Percentiles rank a stretch among this genome's conserved stretches.
Conservation (phyloP, 2,888 invertebrate genomes). For the Patella ulyssiponensis region DNA sequence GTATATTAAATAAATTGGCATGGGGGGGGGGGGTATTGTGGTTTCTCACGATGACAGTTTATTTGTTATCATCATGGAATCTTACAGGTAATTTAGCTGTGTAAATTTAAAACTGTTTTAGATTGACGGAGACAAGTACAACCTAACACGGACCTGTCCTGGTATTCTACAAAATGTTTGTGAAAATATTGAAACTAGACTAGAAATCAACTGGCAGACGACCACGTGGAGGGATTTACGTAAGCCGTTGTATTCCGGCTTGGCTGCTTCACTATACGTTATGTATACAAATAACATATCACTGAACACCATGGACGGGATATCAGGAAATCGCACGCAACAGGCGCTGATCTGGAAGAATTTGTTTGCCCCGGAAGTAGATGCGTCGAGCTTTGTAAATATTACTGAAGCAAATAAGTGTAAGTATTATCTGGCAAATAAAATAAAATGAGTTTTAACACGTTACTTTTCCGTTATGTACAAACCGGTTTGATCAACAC, state of each 20-base stretch:
- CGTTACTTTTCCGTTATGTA: too few species aligned
- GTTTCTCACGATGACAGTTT: too few species aligned
- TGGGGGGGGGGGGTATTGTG: too few species aligned
- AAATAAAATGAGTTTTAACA: too few species aligned
- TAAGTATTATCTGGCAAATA: too few species aligned
- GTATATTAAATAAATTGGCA: too few species aligned
- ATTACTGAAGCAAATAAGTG: too few species aligned
- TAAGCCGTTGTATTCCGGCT: constrained; percentile 36
- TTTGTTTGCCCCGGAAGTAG: constrained; percentile 4
- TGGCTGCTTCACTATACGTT: constrained; percentile 30
- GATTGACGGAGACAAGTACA: constrained; percentile 11
- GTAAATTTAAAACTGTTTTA: too few species aligned
- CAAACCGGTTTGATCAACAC: too few species aligned
- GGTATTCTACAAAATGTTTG: constrained; percentile 15
- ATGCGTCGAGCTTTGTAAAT: too few species aligned
- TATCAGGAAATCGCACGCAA: neutral
- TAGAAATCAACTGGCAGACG: constrained; percentile 29
- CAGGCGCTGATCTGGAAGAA: constrained; percentile 26
- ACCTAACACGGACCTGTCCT: constrained; percentile 19
- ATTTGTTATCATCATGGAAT: too few species aligned
- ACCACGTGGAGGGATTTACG: constrained; percentile 34
- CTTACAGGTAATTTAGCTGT: too few species aligned
- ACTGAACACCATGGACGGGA: neutral
- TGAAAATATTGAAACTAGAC: constrained; percentile 11
- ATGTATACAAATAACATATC: constrained; percentile 18